These are phyloP conservation scores for Tribolium madens DNA, from an alignment of 1,140 invertebrate genomes.

Conservation along the genomic window DNA sequence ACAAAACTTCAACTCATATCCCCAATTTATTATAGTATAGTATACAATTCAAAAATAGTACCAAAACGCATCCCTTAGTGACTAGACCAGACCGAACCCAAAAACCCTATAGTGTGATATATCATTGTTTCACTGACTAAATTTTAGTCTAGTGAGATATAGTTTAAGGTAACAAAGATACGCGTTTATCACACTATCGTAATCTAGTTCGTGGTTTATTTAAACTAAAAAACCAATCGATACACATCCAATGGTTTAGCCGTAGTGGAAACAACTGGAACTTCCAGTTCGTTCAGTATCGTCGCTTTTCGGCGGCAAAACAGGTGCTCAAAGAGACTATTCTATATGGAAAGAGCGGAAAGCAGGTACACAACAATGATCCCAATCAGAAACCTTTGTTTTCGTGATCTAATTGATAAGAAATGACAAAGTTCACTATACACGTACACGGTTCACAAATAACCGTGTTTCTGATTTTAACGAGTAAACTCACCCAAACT, in stretches of 20 bases:
- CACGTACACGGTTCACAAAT: background rate
- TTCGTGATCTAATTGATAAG: constrained; percentile 5
- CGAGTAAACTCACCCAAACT: background rate
- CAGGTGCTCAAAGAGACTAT: constrained; percentile 33
- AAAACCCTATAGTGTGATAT: too few species aligned
- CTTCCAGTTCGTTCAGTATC: constrained; percentile 14
- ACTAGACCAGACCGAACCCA: too few species aligned
- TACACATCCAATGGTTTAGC: background rate
- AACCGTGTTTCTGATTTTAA: background rate
- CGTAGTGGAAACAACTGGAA: constrained; percentile 27
- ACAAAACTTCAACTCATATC: too few species aligned
- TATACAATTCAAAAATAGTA: too few species aligned
- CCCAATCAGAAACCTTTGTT: background rate
- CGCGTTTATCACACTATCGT: too few species aligned
- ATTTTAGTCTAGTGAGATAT: too few species aligned
- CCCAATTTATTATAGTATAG: too few species aligned
- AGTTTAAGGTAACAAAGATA: too few species aligned
- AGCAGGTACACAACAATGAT: background rate
- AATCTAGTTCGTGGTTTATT: too few species aligned
- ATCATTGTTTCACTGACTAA: too few species aligned
- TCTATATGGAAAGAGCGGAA: constrained; percentile 1
- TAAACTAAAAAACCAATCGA: background rate
- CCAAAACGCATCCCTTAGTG: too few species aligned
- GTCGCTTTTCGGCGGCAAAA: constrained; percentile 27
- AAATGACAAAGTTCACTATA: background rate